Conservation (phyloP, 2,797 vertebrate genomes). For the Danionella dracula region DNA sequence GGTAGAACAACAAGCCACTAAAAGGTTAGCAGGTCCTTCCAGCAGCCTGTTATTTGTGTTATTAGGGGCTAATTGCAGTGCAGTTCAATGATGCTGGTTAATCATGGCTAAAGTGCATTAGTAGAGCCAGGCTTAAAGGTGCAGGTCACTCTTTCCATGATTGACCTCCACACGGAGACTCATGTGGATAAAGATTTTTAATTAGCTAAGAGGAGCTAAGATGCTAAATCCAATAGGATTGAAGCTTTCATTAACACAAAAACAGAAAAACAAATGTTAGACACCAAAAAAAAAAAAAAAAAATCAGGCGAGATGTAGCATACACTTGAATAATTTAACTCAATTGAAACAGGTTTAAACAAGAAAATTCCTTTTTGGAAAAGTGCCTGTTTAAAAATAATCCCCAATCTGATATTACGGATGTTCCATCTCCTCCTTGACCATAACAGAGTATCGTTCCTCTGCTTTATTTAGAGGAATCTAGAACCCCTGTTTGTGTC, state of each 20-base stretch:
- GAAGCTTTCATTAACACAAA: not conserved
- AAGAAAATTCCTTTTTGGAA: no score
- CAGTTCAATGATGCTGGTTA: conserved; percentile 27
- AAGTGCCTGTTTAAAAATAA: not conserved
- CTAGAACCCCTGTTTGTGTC: not conserved
- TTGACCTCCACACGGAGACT: not conserved
- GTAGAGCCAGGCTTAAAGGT: conserved; percentile 18
- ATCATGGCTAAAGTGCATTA: conserved; percentile 38
- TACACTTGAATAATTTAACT: no score
- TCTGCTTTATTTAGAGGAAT: no score
- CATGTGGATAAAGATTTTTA: conserved; percentile 19
- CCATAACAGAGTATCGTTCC: no score
- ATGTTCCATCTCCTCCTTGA: not conserved
- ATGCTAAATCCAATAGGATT: not conserved
- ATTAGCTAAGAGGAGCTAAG: conserved; percentile 17
- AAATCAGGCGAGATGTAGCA: no score
- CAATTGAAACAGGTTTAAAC: no score
- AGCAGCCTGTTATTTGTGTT: conserved; percentile 12
- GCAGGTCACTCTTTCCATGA: conserved; percentile 21
- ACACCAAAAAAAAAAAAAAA: not conserved
- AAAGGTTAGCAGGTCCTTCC: conserved; percentile 1
- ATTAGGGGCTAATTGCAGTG: conserved; percentile 30
- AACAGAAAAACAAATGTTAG: not conserved
- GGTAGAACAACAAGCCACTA: not conserved
- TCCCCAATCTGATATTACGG: not conserved